Evolutionary conservation across 2,888 invertebrate genomes (phyloP), one percentile per base, ranked within the genome.

Genomic region (Melanostoma mellinum): DNA sequence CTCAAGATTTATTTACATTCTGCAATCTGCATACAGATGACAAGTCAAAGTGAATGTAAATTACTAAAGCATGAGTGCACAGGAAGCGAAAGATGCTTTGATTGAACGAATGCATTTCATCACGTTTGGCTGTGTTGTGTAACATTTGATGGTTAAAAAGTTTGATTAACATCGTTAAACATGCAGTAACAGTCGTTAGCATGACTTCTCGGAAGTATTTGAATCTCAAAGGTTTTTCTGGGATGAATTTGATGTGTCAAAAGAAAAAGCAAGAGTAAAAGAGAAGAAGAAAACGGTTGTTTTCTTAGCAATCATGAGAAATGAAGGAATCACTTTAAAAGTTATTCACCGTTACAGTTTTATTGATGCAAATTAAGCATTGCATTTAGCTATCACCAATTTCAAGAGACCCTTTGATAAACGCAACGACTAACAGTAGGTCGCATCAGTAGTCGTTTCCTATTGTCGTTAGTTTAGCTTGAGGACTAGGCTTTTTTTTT

Each of bases 1-100:
- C 63, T 50, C 38, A 63, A 6, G 63, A 35, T 50, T 38, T 50
- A 50, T 63, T 63, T 63, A 38, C 63, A 63, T 50, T 50, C 1
- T 30, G 36, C 48, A 63, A 44, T 58, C 36, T 61, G 46, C 61
- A 71, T 65, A 50, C 38, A 68, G 35, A 69, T 76, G 69, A 56
- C 40, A 48, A 50, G 42, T 61, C 56, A 55, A 38, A 48, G 56
- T 20, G 40, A 36, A 63, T 38, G 46, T 56, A 55, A 50, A 71
- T 67, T 58, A 36, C 35, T 44, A 8, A 42, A 6, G 10, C 67
- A 60, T 32, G 32, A 5, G 44, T 72, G 72, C 61, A 61, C 30
- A 38, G n/a, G 52, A n/a, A 58, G 8, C 4, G 42, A 60, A 9
- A 60, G 20, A 20, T 46, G 48, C 4, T 33, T 6, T 9, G 8